Conservation (phyloP, 2,113 vertebrate genomes). For the Pangasianodon gigas region DNA sequence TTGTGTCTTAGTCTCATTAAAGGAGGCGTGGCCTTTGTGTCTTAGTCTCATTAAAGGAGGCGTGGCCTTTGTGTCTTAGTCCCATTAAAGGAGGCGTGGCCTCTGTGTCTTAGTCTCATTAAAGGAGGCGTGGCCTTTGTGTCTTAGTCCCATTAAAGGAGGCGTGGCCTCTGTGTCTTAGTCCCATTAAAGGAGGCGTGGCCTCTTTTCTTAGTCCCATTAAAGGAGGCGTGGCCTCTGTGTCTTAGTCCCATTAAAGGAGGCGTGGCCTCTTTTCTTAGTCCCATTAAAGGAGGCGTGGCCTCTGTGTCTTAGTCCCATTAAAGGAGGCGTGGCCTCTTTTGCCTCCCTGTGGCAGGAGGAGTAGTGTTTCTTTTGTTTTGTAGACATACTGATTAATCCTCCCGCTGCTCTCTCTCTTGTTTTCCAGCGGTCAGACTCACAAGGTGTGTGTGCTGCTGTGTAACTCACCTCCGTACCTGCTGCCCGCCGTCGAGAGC, state of each 20-base stretch:
- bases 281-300: background rate
- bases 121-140: background rate
- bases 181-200: background rate
- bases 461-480: constrained; percentile 89
- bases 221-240: background rate
- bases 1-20: background rate
- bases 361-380: background rate
- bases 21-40: background rate
- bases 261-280: background rate
- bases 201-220: no score
- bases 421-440: constrained; percentile 80
- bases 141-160: background rate
- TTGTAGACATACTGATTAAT: background rate
- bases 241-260: background rate
- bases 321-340: background rate
- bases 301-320: background rate
- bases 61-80: background rate
- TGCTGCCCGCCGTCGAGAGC: constrained; percentile 90
- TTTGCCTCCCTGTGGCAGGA: no score
- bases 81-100: background rate
- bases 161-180: background rate
- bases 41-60: background rate
- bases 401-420: background rate
- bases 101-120: background rate
- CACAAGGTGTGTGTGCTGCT: constrained; percentile 90